Percentiles rank a stretch among this genome's conserved stretches.
Evolutionary conservation across 1,140 invertebrate genomes (phyloP).

Genomic region (Magallana angulata): DNA sequence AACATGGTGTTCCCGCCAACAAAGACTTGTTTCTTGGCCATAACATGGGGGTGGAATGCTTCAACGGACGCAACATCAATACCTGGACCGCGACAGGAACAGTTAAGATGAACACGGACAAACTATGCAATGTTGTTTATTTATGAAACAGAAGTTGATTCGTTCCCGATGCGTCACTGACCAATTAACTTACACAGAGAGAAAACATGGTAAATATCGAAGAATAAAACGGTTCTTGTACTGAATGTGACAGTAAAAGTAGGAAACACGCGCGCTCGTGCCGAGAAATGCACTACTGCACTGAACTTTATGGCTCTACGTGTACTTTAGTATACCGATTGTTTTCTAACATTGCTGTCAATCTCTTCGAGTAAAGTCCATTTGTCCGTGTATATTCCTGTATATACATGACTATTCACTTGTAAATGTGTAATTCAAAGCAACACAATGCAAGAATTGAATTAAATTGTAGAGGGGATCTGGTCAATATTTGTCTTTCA

Average conservation of each 20-base stretch:
- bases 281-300: background rate
- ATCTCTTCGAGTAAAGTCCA: too few species aligned
- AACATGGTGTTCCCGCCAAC: constrained; percentile 2
- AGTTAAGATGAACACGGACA: background rate
- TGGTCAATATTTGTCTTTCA: constrained; percentile 25
- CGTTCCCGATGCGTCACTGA: background rate
- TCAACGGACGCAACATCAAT: constrained; percentile 1
- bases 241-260: background rate
- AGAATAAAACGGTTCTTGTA: background rate
- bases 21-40: background rate
- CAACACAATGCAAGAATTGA: constrained; percentile 1
- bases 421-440: background rate
- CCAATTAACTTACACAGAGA: background rate
- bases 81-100: background rate
- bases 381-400: too few species aligned
- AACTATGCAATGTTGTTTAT: constrained; percentile 23
- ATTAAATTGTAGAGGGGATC: background rate
- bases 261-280: background rate
- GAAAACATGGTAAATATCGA: background rate
- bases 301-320: background rate
- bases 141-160: constrained; percentile 6
- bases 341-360: too few species aligned
- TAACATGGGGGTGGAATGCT: background rate
- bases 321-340: background rate
- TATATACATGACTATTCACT: too few species aligned